Percentiles rank a stretch among this genome's conserved stretches.
phyloP scores from a whole-genome alignment of 2,888 invertebrate species.

The Abrostola tripartita region DNA sequence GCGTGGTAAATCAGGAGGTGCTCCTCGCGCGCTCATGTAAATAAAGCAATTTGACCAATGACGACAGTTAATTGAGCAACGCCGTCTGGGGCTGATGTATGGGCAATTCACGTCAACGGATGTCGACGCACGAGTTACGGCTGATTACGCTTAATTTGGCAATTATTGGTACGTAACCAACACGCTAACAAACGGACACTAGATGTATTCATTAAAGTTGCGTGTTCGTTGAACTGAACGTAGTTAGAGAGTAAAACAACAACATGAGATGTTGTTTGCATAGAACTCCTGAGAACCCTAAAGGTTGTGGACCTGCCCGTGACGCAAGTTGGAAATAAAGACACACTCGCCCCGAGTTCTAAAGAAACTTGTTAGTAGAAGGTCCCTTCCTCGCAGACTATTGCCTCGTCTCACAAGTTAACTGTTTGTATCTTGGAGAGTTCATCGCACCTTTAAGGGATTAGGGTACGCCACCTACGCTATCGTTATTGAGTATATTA shows the following conservation, averaged over 20 bases:
- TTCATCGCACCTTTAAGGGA: conserved; percentile 43
- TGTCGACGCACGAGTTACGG: conserved; percentile 34
- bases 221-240: conserved; percentile 23
- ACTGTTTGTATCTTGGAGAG: conserved; percentile 29
- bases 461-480: conserved; percentile 58
- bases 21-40: conserved; percentile 71
- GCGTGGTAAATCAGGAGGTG: conserved; percentile 49
- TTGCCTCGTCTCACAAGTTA: conserved; percentile 37
- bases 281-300: conserved; percentile 22
- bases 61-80: conserved; percentile 65
- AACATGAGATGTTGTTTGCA: conserved; percentile 32
- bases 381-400: conserved; percentile 51
- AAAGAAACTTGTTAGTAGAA: conserved; percentile 36
- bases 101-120: conserved; percentile 58
- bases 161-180: conserved; percentile 50
- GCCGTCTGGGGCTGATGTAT: conserved; percentile 61
- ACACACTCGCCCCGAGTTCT: conserved; percentile 31
- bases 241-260: conserved; percentile 37
- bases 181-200: conserved; percentile 30
- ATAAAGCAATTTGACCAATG: conserved; percentile 77
- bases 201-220: conserved; percentile 25
- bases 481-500: conserved; percentile 49
- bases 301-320: conserved; percentile 63
- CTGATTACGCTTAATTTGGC: conserved; percentile 59
- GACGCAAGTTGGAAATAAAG: conserved; percentile 53